These are phyloP conservation scores for Struthio camelus DNA, from an alignment of 2,113 vertebrate species.

Conservation along the genomic window DNA sequence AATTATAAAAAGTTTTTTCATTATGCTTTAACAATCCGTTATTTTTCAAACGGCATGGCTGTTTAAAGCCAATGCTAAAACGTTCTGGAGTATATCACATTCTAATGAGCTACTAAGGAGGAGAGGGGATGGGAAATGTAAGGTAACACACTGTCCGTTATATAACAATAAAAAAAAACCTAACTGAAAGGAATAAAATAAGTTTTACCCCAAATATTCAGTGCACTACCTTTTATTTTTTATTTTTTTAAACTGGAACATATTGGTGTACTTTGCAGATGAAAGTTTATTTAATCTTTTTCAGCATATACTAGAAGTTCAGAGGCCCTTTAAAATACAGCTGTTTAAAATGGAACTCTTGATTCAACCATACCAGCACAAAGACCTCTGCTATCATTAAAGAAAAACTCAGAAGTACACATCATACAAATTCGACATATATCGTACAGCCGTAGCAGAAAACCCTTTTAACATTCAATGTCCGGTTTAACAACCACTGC, in stretches of 20 bases:
- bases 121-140: background rate
- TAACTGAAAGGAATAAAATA: constrained; percentile 8
- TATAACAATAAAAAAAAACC: constrained; percentile 46
- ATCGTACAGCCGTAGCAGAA: constrained; percentile 57
- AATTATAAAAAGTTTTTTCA: background rate
- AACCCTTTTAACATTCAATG: constrained; percentile 64
- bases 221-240: background rate
- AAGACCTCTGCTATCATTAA: constrained; percentile 46
- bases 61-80: constrained; percentile 51
- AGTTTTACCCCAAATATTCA: background rate
- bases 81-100: constrained; percentile 6
- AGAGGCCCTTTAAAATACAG: constrained; percentile 47
- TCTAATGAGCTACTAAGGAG: background rate
- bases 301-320: constrained; percentile 27
- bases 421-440: constrained; percentile 58
- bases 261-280: constrained; percentile 25
- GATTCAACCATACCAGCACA: constrained; percentile 44
- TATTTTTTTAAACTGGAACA: background rate
- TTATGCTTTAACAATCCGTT: constrained; percentile 22
- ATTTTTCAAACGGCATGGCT: constrained; percentile 5
- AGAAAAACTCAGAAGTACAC: constrained; percentile 45
- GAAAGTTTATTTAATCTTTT: constrained; percentile 47
- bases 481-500: constrained; percentile 52
- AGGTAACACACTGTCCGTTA: constrained; percentile 26
- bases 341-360: constrained; percentile 50